Base-by-base conservation (phyloP, 2,113 vertebrate species). In the Syngnathus scovelli region DNA sequence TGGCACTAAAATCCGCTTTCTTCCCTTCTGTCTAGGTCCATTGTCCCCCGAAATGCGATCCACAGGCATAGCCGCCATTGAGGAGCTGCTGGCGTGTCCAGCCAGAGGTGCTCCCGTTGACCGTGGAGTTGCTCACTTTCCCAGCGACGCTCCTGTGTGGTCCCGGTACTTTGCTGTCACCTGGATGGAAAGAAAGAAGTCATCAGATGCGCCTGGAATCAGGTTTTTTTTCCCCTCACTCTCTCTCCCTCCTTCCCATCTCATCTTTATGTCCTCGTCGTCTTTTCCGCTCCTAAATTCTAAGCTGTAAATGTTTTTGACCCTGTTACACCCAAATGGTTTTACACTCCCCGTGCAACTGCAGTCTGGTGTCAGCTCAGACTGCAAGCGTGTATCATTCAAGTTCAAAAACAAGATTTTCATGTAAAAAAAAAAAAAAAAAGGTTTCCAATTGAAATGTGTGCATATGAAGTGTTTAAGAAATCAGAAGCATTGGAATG, bases 111-210 rank as follows among this genome's bases (percentile, higher is more conserved):
- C 76, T 85, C 79, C 78, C 75, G 72, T 88, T 90, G 87, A 88
- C 87, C 88, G 71, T 89, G 88, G 88, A 86, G 81, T 89, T 89
- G 87, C 60, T 69, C 77, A 72, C 64, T 68, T 64, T 46, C 27
- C 36, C 71, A 44, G 41, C 71, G 5, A 18, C 72, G 71, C 71
- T 76, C 58, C 54, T 77, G 83, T 87, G 82, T 81, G 80, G 80
- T 81, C 86, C 75, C 69, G 70, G 67, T 73, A 77, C 78, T 63
- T 72, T 71, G 72, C 74, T 79, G 75, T 86, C 83, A 88, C 87
- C 87, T 89, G 88, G 83, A 77, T 18, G 12, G 76, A 79, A 74
- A 86, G 23, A 21, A 21, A 41, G 7, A 58, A 33, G 5, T 82
- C 76, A 87, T 78, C 79, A 84, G 78, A 69, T 75, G 61, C 61